phyloP scores from a whole-genome alignment of 2,113 vertebrate genomes.

The Daubentonia madagascariensis region DNA sequence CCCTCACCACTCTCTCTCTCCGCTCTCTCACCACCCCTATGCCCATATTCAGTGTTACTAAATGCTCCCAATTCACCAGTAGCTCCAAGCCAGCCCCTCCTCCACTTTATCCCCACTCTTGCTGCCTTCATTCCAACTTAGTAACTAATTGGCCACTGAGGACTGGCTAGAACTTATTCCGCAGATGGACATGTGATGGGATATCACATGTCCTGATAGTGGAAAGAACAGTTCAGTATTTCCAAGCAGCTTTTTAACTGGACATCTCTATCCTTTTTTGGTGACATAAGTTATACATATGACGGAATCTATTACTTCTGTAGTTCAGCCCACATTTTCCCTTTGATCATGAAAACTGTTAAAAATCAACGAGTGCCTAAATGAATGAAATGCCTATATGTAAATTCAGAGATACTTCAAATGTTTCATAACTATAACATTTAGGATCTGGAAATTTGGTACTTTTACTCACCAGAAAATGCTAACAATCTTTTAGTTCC shows the following conservation, averaged over 20 bases:
- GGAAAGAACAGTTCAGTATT: not conserved
- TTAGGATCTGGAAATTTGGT: not conserved
- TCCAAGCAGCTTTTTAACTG: not conserved
- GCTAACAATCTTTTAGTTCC: not conserved
- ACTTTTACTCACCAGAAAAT: not conserved
- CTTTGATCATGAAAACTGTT: not conserved
- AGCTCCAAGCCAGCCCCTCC: not conserved
- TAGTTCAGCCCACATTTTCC: not conserved
- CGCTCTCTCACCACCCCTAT: not conserved
- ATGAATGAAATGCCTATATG: not conserved
- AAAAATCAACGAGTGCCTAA: not conserved
- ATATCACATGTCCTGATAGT: not conserved
- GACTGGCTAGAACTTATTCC: not conserved
- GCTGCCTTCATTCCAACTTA: not conserved
- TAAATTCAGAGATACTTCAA: not conserved
- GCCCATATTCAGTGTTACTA: not conserved
- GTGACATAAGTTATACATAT: not conserved
- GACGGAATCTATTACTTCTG: not conserved
- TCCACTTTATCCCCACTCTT: not conserved
- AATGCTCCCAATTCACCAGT: not conserved
- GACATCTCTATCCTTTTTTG: not conserved
- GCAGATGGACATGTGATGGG: not conserved
- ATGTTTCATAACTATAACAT: not conserved
- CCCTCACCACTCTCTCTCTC: not conserved
- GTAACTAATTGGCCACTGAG: not conserved